These are phyloP conservation scores for Liopterus haemorrhoidalis DNA, from an alignment of 2,888 invertebrate genomes.

Conservation along the genomic window DNA sequence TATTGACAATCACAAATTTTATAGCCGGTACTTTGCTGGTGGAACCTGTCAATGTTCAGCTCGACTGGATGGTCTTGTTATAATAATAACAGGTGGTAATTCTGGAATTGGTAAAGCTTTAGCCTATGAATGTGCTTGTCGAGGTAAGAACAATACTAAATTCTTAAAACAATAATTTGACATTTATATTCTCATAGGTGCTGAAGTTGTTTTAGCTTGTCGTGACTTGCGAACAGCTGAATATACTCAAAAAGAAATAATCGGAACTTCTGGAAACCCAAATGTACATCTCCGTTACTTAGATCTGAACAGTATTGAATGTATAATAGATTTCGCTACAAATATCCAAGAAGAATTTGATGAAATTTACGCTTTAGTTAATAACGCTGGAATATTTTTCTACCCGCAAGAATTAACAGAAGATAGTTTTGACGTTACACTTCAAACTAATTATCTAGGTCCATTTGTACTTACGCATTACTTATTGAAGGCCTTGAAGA, in stretches of 20 bases:
- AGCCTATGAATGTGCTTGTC: conserved; percentile 48
- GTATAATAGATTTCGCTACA: conserved; percentile 41
- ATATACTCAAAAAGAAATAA: conserved; percentile 45
- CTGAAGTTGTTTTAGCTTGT: conserved; percentile 52
- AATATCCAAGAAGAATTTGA: conserved; percentile 39
- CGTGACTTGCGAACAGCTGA: conserved; percentile 47
- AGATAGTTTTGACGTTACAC: conserved; percentile 50
- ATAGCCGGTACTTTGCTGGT: conserved; percentile 43
- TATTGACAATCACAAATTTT: conserved; percentile 14
- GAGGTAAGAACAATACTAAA: conserved; percentile 38
- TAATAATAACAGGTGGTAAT: conserved; percentile 56
- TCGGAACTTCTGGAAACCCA: conserved; percentile 31
- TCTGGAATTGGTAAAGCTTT: conserved; percentile 55
- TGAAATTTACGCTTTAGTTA: conserved; percentile 46
- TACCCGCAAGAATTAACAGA: conserved; percentile 47
- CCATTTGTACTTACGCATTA: conserved; percentile 47
- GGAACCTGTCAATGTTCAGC: conserved; percentile 41
- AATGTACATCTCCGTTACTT: conserved; percentile 39
- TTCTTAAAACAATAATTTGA: not conserved
- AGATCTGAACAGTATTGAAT: conserved; percentile 43
- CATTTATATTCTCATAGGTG: conserved; percentile 39
- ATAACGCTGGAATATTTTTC: conserved; percentile 53
- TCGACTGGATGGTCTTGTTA: conserved; percentile 45
- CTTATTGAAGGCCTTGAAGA: conserved; percentile 44
- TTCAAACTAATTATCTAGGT: conserved; percentile 53